Conservation (phyloP, 2,113 vertebrate genomes). For the Triplophysa tibetana region DNA sequence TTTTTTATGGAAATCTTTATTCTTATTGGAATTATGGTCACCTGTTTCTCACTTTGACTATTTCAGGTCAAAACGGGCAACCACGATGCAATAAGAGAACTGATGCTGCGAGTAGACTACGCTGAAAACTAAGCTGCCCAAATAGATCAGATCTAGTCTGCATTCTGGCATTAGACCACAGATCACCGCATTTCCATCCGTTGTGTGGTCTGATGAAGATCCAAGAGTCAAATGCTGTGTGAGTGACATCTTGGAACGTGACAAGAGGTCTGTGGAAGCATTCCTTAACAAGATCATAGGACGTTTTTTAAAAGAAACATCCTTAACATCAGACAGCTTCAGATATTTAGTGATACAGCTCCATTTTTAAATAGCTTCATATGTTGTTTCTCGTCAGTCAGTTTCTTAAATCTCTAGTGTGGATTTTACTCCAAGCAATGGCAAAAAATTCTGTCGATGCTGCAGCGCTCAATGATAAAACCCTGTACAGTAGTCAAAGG, state of each 20-base stretch:
- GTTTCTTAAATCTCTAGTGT: neutral
- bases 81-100: neutral
- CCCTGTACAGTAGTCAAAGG: too few species aligned
- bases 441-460: too few species aligned
- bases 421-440: neutral
- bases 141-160: neutral
- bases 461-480: too few species aligned
- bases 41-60: neutral
- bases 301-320: neutral
- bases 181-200: neutral
- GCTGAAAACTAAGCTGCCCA: neutral
- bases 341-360: neutral
- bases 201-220: constrained; percentile 12
- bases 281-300: neutral
- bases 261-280: neutral
- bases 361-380: neutral
- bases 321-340: neutral
- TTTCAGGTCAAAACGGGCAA: neutral
- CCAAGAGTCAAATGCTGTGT: neutral
- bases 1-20: neutral
- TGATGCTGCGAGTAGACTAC: neutral
- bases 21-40: neutral
- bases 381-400: neutral
- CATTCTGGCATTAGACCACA: neutral
- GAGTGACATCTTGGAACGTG: neutral